Conservation (phyloP, 2,113 vertebrate species). For the Chloropsis hardwickii region DNA sequence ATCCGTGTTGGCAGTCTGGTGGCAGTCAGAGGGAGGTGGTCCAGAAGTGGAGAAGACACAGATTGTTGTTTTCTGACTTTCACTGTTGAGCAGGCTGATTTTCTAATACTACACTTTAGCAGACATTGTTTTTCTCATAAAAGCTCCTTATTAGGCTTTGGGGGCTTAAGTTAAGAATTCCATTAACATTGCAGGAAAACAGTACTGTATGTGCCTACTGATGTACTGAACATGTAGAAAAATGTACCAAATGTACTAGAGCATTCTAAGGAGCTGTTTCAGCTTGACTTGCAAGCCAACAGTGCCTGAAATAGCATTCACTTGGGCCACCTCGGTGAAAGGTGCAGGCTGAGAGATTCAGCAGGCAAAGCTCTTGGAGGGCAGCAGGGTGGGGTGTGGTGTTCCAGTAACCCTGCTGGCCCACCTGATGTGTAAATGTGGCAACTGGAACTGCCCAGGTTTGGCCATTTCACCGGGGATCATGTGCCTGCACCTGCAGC, state of each 20-base stretch:
- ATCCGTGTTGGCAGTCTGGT: background rate
- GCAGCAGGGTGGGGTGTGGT: background rate
- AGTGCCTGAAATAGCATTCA: background rate
- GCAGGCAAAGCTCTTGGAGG: background rate
- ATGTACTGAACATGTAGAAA: background rate
- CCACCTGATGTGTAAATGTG: background rate
- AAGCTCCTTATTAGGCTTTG: background rate
- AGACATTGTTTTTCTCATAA: background rate
- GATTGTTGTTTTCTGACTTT: background rate
- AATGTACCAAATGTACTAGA: background rate
- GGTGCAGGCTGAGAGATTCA: background rate
- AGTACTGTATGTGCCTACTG: background rate
- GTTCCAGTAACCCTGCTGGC: background rate
- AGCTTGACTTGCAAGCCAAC: background rate
- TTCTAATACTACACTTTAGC: background rate
- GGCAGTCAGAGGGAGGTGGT: background rate
- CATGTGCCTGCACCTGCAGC: background rate
- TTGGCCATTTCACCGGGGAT: background rate
- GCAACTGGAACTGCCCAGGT: background rate
- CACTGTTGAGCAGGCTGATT: background rate
- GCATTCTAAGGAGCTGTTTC: background rate
- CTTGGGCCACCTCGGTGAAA: background rate
- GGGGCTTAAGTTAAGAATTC: background rate
- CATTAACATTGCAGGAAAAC: background rate
- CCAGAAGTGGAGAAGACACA: background rate